Base-by-base conservation (phyloP, 2,888 invertebrate genomes). In the Chironomus riparius region DNA sequence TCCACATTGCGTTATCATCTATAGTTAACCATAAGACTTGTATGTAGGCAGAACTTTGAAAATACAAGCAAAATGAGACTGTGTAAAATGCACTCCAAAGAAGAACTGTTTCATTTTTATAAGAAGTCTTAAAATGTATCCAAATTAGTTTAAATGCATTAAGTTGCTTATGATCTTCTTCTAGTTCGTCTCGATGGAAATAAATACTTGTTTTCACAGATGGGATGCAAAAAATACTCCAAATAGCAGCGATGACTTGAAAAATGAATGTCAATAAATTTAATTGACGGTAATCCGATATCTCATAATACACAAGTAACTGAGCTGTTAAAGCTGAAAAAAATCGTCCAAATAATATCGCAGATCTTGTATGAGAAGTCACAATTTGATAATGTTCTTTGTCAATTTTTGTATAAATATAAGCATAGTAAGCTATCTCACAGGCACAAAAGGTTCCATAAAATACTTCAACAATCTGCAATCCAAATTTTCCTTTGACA, bases 351-450 rank as follows among this genome's bases (percentile, higher is more conserved):
- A 87, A 82, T 83, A 92, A 85, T 80, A 88, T 87, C 0, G 92
- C 91, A 0, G 90, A 89, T 80, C 92, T 86, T 0, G 91, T 90
- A 79, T 90, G 90, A 0, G 92, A 89, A 0, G 93, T 91, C 2
- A 92, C 91, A 79, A 87, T 86, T 79, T 91, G 88, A 84, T 90
- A 93, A 81, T 90, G 87, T 76, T 87, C 85, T 78, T 86, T 87
- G 77, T 89, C 87, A 2, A 93, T 92, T 84, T 92, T 93, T 15
- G 96, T 93, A 84, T 96, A 97, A 78, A 97, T 94, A 81, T 97
- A 97, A 38, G 95, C 95, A 80, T 90, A 93, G 83, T 97, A 97
- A 0, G 97, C 97, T 6, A 97, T 92, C 85, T 97, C 97, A 3
- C 94, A 89, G 0, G 97, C 94, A 83, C 92, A 89, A 81, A 93